Conservation (phyloP, 2,113 vertebrate species). For the Chaenogobius annularis region DNA sequence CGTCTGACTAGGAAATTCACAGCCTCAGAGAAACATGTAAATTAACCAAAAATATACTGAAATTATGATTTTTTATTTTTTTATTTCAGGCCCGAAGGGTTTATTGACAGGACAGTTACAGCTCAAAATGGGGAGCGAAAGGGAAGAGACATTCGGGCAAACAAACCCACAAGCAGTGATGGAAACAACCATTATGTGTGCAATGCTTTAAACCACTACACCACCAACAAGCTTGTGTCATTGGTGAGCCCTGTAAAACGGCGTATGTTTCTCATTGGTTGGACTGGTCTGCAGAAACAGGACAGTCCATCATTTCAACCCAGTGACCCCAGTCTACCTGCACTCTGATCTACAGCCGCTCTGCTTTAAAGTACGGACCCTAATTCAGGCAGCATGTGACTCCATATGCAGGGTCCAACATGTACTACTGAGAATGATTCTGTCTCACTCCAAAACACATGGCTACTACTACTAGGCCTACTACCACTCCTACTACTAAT, state of each 20-base stretch:
- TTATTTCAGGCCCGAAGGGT: too few species aligned
- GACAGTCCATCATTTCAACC: not conserved
- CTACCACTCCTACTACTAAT: not conserved
- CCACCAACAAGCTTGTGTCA: too few species aligned
- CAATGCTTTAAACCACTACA: too few species aligned
- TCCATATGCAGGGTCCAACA: not conserved
- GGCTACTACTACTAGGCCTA: not conserved
- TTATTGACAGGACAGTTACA: too few species aligned
- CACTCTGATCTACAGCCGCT: not conserved
- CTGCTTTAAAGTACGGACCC: not conserved
- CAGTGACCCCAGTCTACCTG: not conserved
- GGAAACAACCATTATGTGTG: too few species aligned
- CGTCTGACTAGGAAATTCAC: too few species aligned
- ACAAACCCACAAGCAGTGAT: too few species aligned
- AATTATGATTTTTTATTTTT: too few species aligned
- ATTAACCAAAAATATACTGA: not conserved
- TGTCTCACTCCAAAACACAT: too few species aligned
- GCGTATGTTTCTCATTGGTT: not conserved
- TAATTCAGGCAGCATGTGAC: constrained; percentile 1
- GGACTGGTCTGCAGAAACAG: not conserved
- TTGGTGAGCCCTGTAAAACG: not conserved
- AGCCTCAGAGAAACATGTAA: not conserved
- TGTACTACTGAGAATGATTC: not conserved
- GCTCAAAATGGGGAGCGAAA: too few species aligned
- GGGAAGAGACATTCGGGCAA: too few species aligned